Conservation (phyloP, 1,140 invertebrate species). For the Plectrocnemia conspersa region DNA sequence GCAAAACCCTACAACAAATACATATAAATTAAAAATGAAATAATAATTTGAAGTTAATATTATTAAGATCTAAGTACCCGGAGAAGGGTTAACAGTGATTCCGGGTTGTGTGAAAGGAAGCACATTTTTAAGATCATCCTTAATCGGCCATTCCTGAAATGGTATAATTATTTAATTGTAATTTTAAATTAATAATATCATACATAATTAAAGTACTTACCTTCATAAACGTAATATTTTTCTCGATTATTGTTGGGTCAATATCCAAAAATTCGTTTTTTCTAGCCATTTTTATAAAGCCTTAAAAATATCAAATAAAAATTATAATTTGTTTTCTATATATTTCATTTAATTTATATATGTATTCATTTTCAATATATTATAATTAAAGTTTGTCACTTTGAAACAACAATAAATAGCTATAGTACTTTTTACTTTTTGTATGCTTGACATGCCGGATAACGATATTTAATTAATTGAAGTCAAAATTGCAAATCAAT, state of each 20-base stretch:
- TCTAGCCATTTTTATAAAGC: too few relatives aligned
- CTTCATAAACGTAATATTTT: slow-evolving; percentile 46
- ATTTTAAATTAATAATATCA: background rate
- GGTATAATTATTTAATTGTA: background rate
- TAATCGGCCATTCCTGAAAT: slow-evolving; percentile 4
- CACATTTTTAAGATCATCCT: slow-evolving; percentile 12
- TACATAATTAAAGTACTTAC: slow-evolving; percentile 36
- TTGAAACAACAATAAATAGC: too few relatives aligned
- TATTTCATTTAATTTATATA: too few relatives aligned
- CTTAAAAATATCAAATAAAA: too few relatives aligned
- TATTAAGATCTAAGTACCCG: slow-evolving; percentile 9
- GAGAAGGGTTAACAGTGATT: slow-evolving; percentile 16
- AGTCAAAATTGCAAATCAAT: too few relatives aligned
- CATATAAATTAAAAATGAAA: background rate
- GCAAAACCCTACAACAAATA: slow-evolving; percentile 66
- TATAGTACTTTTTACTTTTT: too few relatives aligned
- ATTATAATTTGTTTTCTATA: too few relatives aligned
- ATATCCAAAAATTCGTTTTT: slow-evolving; percentile 43
- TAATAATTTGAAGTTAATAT: background rate
- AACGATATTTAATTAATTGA: too few relatives aligned
- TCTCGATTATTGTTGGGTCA: slow-evolving; percentile 48
- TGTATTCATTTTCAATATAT: too few relatives aligned
- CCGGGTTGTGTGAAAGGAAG: slow-evolving; percentile 8
- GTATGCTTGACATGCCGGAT: too few relatives aligned
- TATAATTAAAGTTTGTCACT: too few relatives aligned